Evolutionary conservation across 2,113 vertebrate genomes (phyloP).

Genomic region (Embiotoca jacksoni): DNA sequence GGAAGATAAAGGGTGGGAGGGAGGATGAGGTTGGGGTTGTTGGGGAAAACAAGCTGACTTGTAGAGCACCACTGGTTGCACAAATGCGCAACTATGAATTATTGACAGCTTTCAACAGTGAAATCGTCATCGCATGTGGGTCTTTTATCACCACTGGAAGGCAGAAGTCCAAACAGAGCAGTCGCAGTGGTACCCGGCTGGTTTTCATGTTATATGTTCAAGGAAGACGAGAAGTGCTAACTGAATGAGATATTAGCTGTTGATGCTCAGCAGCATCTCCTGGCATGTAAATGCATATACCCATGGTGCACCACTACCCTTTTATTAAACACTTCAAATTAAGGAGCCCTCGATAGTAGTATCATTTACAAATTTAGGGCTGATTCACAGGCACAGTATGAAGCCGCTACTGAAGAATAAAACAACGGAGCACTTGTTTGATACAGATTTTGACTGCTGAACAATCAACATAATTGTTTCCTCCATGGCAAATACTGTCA

Average conservation of each 20-base stretch:
- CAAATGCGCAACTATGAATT: constrained; percentile 47
- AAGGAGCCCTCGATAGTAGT: constrained; percentile 24
- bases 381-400: constrained; percentile 57
- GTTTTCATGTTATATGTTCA: constrained; percentile 32
- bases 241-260: constrained; percentile 11
- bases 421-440: constrained; percentile 34
- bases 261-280: constrained; percentile 14
- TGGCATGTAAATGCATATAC: constrained; percentile 32
- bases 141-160: constrained; percentile 36
- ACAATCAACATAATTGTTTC: constrained; percentile 37
- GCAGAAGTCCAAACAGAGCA: constrained; percentile 18
- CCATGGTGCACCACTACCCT: constrained; percentile 5
- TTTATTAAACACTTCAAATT: constrained; percentile 37
- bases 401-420: constrained; percentile 2
- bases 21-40: constrained; percentile 10
- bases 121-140: constrained; percentile 35
- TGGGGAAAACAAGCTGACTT: constrained; percentile 14
- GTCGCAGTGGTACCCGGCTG: neutral
- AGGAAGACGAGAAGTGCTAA: constrained; percentile 6
- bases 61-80: constrained; percentile 31
- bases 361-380: constrained; percentile 59
- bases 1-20: neutral
- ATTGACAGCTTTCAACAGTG: constrained; percentile 46
- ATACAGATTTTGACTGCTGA: constrained; percentile 37
- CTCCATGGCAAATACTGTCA: constrained; percentile 12